These are phyloP conservation scores for Lasiurus cinereus DNA, from an alignment of 2,113 vertebrate species.

Conservation along the genomic window DNA sequence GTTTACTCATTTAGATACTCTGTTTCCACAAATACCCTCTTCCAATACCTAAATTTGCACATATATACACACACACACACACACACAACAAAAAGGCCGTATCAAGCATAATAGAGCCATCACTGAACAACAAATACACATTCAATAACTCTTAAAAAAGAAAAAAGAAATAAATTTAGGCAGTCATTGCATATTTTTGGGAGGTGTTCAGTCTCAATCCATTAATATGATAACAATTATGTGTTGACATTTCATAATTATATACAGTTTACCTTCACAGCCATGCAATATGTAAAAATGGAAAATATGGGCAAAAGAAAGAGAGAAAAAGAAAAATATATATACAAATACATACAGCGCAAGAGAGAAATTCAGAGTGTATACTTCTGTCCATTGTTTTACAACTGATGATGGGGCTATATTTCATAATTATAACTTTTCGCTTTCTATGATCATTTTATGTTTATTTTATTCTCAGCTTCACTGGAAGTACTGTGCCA, in stretches of 20 bases:
- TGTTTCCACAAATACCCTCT: background rate
- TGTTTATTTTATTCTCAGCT: background rate
- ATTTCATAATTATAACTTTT: background rate
- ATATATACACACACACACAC: background rate
- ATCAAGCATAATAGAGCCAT: background rate
- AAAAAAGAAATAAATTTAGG: background rate
- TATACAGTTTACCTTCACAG: background rate
- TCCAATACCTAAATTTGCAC: background rate
- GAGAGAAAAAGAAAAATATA: background rate
- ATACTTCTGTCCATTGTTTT: background rate
- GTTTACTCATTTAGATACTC: background rate
- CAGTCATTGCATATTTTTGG: background rate
- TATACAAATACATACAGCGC: background rate
- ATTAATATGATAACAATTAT: background rate
- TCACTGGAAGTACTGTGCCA: background rate
- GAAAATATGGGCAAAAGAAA: background rate
- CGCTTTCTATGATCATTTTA: background rate
- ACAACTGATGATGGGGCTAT: background rate
- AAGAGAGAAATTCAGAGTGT: background rate
- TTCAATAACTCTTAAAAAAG: background rate
- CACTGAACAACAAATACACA: background rate
- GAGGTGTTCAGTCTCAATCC: background rate
- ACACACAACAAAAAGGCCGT: background rate
- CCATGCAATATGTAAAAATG: background rate
- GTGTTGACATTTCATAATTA: background rate